Percentiles rank a stretch among this genome's conserved stretches.
phyloP scores from a whole-genome alignment of 2,113 vertebrate species.

The Platysteira castanea region DNA sequence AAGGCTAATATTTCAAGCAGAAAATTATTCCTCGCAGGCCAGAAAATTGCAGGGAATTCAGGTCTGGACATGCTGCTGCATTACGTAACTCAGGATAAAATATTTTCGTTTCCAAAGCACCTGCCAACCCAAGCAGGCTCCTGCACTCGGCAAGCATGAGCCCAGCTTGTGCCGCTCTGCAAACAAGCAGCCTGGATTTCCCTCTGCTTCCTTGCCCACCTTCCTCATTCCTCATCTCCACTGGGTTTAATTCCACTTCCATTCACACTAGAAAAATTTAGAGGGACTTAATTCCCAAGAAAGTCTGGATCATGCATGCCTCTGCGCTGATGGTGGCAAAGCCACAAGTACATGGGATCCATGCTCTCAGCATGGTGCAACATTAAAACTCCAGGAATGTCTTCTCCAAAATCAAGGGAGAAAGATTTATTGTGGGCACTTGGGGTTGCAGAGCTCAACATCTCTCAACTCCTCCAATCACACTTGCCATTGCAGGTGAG shows the following conservation, averaged over 20 bases:
- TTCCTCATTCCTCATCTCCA: not conserved
- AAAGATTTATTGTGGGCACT: not conserved
- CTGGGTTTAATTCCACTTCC: not conserved
- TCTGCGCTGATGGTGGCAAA: not conserved
- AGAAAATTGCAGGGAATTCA: slow-evolving; percentile 12
- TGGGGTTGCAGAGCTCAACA: not conserved
- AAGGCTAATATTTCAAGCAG: slow-evolving; percentile 26
- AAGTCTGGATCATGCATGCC: not conserved
- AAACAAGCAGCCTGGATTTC: not conserved
- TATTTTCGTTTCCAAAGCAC: not conserved
- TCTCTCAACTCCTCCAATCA: not conserved
- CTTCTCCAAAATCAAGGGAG: not conserved
- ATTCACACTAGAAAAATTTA: not conserved
- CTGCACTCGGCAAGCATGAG: not conserved
- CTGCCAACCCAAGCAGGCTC: slow-evolving; percentile 2
- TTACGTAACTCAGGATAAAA: not conserved
- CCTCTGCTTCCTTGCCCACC: not conserved
- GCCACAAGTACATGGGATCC: not conserved
- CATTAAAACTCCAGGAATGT: not conserved
- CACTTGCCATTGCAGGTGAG: not conserved
- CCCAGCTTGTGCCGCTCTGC: not conserved
- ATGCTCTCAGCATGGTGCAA: rapidly evolving
- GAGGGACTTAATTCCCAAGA: not conserved
- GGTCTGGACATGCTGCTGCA: not conserved
- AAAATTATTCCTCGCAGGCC: slow-evolving; percentile 13